Evolutionary conservation across 2,888 invertebrate species (phyloP).

Genomic region (Apotomis betuletana): DNA sequence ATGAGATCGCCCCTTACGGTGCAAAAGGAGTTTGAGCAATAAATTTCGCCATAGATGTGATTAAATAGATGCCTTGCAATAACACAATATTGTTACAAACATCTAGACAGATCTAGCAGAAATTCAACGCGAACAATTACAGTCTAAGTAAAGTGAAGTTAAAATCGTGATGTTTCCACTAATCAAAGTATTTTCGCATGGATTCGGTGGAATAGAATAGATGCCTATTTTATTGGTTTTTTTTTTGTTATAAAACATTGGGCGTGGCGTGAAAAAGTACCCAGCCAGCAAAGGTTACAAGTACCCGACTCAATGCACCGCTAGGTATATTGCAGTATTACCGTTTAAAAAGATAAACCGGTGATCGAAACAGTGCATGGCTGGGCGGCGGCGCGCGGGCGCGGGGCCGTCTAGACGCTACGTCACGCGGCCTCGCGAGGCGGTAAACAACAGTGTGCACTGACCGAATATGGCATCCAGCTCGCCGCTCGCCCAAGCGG

Average conservation of each 20-base stretch:
- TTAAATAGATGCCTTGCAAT: too few species aligned
- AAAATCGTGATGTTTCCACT: too few species aligned
- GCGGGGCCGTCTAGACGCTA: constrained; percentile 79
- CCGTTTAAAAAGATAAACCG: constrained; percentile 80
- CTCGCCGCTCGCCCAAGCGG: constrained; percentile 63
- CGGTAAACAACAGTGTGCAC: constrained; percentile 83
- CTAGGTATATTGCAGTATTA: constrained; percentile 68
- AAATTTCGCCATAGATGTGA: too few species aligned
- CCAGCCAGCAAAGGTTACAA: not conserved
- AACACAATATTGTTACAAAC: too few species aligned
- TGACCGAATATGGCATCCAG: constrained; percentile 82
- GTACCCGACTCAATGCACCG: constrained; percentile 38
- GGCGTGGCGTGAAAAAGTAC: constrained; percentile 22
- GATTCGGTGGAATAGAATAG: too few species aligned
- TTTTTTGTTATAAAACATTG: not conserved
- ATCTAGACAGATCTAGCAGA: too few species aligned
- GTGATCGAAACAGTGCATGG: constrained; percentile 79
- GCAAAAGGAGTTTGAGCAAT: too few species aligned
- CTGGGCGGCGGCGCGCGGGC: constrained; percentile 54
- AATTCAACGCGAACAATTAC: too few species aligned
- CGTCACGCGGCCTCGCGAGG: constrained; percentile 85
- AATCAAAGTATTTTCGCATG: too few species aligned
- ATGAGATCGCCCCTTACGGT: too few species aligned
- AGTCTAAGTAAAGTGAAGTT: too few species aligned
- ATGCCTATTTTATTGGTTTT: too few species aligned